Evolutionary conservation across 2,888 invertebrate genomes (phyloP), one percentile per base, ranked within the genome.

Genomic region (Spisula subtruncata): DNA sequence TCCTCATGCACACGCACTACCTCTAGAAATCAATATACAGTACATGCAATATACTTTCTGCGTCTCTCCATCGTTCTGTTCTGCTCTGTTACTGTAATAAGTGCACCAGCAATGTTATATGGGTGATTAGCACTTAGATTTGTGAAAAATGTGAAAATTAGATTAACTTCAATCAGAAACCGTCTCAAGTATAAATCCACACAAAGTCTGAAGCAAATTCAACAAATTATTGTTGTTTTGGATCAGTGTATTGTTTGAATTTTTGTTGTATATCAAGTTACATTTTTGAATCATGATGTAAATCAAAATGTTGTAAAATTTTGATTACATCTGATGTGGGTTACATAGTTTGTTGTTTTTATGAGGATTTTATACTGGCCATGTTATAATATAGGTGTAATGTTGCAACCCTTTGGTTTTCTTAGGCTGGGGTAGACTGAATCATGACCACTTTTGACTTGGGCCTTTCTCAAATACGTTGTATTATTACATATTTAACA

Each of bases 81-180:
- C 12, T 51, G 51, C 51, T 51, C 12, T 51, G 51, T 51, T 51
- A 51, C 16, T 51, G 6, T 51, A 10, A 51, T 14, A 66, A 66
- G 25, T 66, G 60, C 25, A 56, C 6, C 56, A 66, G 75, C 14
- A 75, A 75, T 75, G 35, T 25, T 18, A 32, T 75, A 75, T 35
- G 75, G 32, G 5, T 75, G 35, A 75, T 75, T 35, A 35, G 75
- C 75, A 75, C 75, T 75, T 14, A 32, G 35, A 75, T 75, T 25
- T 16, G 75, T 35, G 41, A 41, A 41, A n/a, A 41, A 41, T 41
- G 41, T 41, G 75, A 75, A 75, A 75, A 75, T 75, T 75, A 75
- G 75, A 75, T 75, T 35, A 35, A 60, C 75, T 12, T 75, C 75
- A 75, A 75, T 35, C 75, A 75, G 75, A 75, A 75, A 75, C 75